These are phyloP conservation scores for Meda fulgida DNA, from an alignment of 2,797 vertebrate genomes.

Conservation along the genomic window DNA sequence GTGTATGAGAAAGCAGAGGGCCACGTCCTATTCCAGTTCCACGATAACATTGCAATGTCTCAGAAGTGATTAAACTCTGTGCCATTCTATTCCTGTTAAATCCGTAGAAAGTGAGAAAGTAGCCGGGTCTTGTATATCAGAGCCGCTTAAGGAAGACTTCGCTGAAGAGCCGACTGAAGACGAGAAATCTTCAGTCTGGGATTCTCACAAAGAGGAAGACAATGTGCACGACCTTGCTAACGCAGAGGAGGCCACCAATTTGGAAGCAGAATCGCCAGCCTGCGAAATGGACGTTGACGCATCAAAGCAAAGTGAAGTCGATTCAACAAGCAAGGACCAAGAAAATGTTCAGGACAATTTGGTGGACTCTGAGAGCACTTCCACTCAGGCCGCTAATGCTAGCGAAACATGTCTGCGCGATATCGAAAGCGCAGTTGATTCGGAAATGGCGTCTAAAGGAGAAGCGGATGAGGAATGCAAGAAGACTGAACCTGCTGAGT, in stretches of 20 bases:
- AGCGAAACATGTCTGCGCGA: slow-evolving; percentile 80
- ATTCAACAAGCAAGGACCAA: slow-evolving; percentile 67
- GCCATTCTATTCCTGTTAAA: slow-evolving; percentile 99
- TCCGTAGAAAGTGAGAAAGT: slow-evolving; percentile 99
- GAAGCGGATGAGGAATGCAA: slow-evolving; percentile 84
- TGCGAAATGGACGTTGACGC: slow-evolving; percentile 80
- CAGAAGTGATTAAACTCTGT: slow-evolving; percentile 99
- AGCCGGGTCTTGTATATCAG: slow-evolving; percentile 99
- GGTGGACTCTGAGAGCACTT: slow-evolving; percentile 81
- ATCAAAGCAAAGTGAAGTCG: slow-evolving; percentile 80
- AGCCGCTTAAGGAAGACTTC: slow-evolving; percentile 93
- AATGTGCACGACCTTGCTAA: slow-evolving; percentile 80
- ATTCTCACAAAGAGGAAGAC: slow-evolving; percentile 85
- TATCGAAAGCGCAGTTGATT: slow-evolving; percentile 81
- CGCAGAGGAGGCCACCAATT: slow-evolving; percentile 83
- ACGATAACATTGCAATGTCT: slow-evolving; percentile 95
- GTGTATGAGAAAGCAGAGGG: slow-evolving; percentile 80
- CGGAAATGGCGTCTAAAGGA: slow-evolving; percentile 83
- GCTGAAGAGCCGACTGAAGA: slow-evolving; percentile 85
- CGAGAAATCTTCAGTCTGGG: slow-evolving; percentile 83
- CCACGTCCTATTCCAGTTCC: slow-evolving; percentile 89
- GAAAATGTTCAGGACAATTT: slow-evolving; percentile 70
- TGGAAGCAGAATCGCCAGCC: slow-evolving; percentile 75
- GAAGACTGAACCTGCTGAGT: slow-evolving; percentile 90
- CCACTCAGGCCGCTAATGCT: slow-evolving; percentile 86